A percentile compares a stretch with the other conserved stretches of the same genome.
Evolutionary conservation across 2,113 vertebrate genomes (phyloP).

Genomic region (Strix aluco): DNA sequence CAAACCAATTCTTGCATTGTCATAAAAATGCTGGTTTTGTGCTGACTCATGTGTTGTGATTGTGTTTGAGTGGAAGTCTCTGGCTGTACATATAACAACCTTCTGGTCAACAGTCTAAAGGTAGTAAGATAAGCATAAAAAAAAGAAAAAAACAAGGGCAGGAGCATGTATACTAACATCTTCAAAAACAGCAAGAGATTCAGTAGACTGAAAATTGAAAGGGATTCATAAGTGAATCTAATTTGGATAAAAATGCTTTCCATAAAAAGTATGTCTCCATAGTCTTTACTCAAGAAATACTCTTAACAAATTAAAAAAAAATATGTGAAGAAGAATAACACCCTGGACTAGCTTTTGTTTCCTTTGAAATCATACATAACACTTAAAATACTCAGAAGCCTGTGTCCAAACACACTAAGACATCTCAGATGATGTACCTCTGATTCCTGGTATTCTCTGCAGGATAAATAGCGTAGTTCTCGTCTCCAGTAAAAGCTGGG

Average conservation of each 20-base stretch:
- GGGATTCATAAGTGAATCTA: not conserved
- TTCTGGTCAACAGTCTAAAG: not conserved
- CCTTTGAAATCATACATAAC: not conserved
- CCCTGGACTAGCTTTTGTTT: not conserved
- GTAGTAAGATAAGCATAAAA: not conserved
- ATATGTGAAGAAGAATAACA: not conserved
- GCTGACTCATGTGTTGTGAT: not conserved
- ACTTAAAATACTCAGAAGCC: not conserved
- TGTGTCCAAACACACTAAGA: not conserved
- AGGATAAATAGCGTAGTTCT: not conserved
- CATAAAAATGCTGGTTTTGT: not conserved
- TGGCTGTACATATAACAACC: not conserved
- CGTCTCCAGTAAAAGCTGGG: conserved; percentile 59
- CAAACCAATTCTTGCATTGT: not conserved
- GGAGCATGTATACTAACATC: not conserved
- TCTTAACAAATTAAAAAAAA: not conserved
- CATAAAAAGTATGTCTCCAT: not conserved
- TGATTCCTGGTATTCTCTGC: not conserved
- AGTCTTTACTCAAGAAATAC: not conserved
- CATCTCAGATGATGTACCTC: conserved; percentile 67
- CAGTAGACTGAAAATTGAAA: not conserved
- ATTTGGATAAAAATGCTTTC: not conserved
- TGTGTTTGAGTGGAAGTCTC: not conserved
- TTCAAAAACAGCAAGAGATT: not conserved
- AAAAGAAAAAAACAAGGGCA: not conserved